These are phyloP conservation scores for Orchesella flavescens DNA, from an alignment of 2,888 invertebrate species.

Conservation along the genomic window DNA sequence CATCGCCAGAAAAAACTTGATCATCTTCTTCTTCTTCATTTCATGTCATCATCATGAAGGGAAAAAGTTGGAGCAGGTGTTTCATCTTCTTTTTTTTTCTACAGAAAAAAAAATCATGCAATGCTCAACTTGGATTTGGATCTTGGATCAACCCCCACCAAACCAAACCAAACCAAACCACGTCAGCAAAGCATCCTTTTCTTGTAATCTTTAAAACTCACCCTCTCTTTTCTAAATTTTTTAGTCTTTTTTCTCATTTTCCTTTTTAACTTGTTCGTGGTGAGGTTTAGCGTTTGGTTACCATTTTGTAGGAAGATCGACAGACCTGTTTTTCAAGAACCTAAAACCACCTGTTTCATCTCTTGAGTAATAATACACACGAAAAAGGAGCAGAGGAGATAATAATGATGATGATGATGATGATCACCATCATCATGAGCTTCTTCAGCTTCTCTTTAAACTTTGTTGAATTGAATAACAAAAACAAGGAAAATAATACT, in stretches of 20 bases:
- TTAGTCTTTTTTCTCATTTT: neutral
- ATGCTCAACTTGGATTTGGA: no score
- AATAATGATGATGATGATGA: conserved; percentile 7
- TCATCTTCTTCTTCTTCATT: neutral
- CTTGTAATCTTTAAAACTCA: neutral
- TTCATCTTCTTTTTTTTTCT: neutral
- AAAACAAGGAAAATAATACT: neutral
- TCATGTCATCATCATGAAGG: neutral
- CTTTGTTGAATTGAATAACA: neutral
- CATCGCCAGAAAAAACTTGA: neutral
- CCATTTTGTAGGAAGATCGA: no score
- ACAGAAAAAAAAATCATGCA: no score
- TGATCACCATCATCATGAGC: conserved; percentile 17
- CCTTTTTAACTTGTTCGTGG: neutral
- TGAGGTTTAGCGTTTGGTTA: no score
- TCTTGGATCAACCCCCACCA: no score
- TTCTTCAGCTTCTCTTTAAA: neutral
- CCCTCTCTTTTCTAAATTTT: neutral
- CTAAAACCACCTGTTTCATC: neutral
- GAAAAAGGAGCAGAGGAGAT: no score
- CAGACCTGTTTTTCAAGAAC: no score
- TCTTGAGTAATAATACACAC: no score
- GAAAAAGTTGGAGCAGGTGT: conserved; percentile 1
- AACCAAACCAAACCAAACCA: neutral
- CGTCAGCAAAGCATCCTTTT: neutral